Evolutionary conservation across 2,888 invertebrate genomes (phyloP).

Genomic region (Ypsolopha sequella): DNA sequence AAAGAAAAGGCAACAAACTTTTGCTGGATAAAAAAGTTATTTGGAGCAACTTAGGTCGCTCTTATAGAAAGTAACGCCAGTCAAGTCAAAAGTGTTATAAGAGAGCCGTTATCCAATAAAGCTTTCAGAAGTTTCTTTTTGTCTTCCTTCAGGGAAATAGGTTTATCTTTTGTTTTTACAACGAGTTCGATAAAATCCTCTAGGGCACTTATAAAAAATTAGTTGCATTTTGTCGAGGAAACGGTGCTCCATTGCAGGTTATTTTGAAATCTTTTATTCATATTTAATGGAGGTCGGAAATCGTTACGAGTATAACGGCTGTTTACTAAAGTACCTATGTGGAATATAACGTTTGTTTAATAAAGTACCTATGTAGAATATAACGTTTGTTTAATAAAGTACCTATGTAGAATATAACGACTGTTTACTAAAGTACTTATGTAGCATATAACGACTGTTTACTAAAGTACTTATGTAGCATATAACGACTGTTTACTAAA

Average conservation of each 20-base stretch:
- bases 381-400: too few species aligned
- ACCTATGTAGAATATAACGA: too few species aligned
- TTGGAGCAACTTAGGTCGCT: conserved; percentile 19
- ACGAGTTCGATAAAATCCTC: not conserved
- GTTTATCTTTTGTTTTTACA: conserved; percentile 3
- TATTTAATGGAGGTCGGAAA: not conserved
- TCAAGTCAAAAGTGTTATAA: conserved; percentile 39
- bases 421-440: too few species aligned
- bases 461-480: too few species aligned
- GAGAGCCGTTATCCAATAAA: conserved; percentile 39
- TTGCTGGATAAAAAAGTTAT: conserved; percentile 20
- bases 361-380: too few species aligned
- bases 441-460: too few species aligned
- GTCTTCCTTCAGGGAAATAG: conserved; percentile 27
- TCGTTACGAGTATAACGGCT: too few species aligned
- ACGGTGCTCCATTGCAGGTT: not conserved
- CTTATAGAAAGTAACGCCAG: conserved; percentile 7
- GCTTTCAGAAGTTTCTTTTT: conserved; percentile 39
- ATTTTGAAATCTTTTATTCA: not conserved
- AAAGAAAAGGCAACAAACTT: not conserved
- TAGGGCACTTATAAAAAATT: not conserved
- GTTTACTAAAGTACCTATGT: too few species aligned
- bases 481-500: too few species aligned
- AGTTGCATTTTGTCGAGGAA: not conserved
- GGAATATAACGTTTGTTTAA: too few species aligned